Base-by-base conservation (phyloP, 2,113 vertebrate genomes). In the Menidia beryllina region DNA sequence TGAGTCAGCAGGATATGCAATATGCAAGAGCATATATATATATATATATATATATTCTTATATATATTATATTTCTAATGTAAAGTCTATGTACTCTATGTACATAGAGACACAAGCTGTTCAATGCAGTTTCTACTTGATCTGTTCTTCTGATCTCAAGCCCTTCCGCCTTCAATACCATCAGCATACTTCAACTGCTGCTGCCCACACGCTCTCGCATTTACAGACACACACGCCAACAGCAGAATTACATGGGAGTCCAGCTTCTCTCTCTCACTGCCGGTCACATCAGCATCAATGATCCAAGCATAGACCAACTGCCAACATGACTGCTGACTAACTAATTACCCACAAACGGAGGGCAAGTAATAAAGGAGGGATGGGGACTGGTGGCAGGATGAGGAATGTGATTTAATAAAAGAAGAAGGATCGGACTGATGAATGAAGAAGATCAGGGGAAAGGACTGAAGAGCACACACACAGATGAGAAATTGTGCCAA, bases 91-190 rank as follows among this genome's bases (percentile, higher is more conserved):
- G n/a, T n/a, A n/a, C n/a, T n/a, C n/a, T n/a, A n/a, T n/a, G n/a
- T n/a, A n/a, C n/a, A n/a, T n/a, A n/a, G n/a, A n/a, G 1, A 10
- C 58, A 24, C 27, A 64, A 27, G 51, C 72, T 56, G 54, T 21
- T 30, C 9, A 57, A 26, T 36, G 50, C 34, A 77, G 25, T 67
- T 63, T n/a, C n/a, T n/a, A 86, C 78, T 86, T 89, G 83, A 91
- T 84, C 86, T 87, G 80, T 68, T 86, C 79, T 76, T 69, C 82
- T 84, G 63, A 57, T 88, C 64, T 34, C 76, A 83, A 49, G 70
- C 71, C 77, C 48, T 81, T 69, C 78, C 15, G 63, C 75, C 58
- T 83, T 86, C 83, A 86, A 83, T 82, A 87, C 52, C 83, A 82
- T 82, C 75, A 79, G 69, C 73, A 81, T 75, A 72, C 66, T 76